Base-by-base conservation (phyloP, 2,797 vertebrate genomes). In the Taenioides sp. region DNA sequence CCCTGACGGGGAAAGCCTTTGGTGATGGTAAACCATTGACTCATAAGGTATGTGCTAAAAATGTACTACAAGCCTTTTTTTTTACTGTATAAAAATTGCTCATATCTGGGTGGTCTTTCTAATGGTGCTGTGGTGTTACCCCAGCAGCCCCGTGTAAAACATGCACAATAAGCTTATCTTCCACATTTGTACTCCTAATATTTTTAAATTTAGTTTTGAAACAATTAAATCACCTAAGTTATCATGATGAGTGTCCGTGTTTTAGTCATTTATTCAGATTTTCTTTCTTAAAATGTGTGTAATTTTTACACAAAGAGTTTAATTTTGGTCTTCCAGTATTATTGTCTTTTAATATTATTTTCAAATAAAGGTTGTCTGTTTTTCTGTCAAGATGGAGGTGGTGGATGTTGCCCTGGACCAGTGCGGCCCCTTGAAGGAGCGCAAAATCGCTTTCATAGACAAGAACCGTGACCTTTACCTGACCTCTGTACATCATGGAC, bases 391-490 rank as follows among this genome's bases (percentile, higher is more conserved):
- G 98, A 94, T 94, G 63, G 98, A 98, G 88, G 95, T 98, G 77
- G 84, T 95, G 84, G 95, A 97, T 83, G 92, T 99, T 64, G 96
- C 96, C 72, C 89, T 99, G 89, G 97, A 99, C 89, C 97, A 98
- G 87, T 95, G 94, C 58, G 98, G 97, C 67, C 91, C 95, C 22
- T 93, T 94, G 60, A 95, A 76, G 74, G 96, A 97, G 64, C 95
- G 97, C 76, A 99, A 97, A 94, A 93, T 99, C 23, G 96, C 96
- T 75, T 91, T 99, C 86, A 95, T 98, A 85, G 97, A 99, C 92
- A 99, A 98, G 90, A 98, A 98, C 83, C 96, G 94, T 77, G 97
- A 99, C 89, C 95, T 99, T 60, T 96, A 95, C 86, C 92, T 99
- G 83, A 95, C 95, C 34, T 94, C 95, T 1, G 95, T 97, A 70